Evolutionary conservation across 2,888 invertebrate genomes (phyloP), one percentile per base, ranked within the genome.

Genomic region (Eupithecia centaureata): DNA sequence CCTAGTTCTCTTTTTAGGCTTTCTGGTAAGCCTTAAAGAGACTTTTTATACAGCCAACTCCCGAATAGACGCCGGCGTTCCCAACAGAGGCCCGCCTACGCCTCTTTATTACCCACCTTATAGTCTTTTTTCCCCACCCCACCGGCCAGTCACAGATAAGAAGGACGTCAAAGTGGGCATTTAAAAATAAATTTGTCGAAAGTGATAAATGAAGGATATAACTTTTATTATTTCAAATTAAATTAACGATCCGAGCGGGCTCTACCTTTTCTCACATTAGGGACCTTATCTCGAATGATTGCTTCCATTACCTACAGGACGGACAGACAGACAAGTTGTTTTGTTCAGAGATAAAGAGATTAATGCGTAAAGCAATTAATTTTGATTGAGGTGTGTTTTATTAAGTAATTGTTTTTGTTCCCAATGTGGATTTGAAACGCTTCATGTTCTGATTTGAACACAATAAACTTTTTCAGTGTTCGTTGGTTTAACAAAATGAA

Each of bases 121-220:
- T 88, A 81, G 80, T 82, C 84, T 86, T 86, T 87, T 88, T 86
- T 77, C 81, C 80, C 81, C 80, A 82, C 79, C 82, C 79, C 77
- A 77, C 83, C 79, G 84, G 77, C 86, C 86, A 86, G 86, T 87
- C 87, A 85, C 81, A 89, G 90, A 90, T 90, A 90, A 91, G 85
- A 85, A 83, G 86, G 86, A 86, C 87, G 80, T 86, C 87, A 85
- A 86, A 87, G 86, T 88, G 86, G 88, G 87, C 91, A 89, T 92
- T 93, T 92, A 92, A 91, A 93, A 91, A 89, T 91, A 89, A 93
- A 93, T 93, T 93, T 93, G 93, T 93, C 91, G 90, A 91, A 91
- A 90, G 91, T 91, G 92, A 92, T 92, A 92, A 92, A 92, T 90
- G 92, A 90, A 86, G 90, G 87, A 89, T 91, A 92, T 91, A 90